A percentile compares a stretch with the other conserved stretches of the same genome.
These are phyloP conservation scores for Xylocopa sonorina DNA, from an alignment of 1,140 invertebrate species.

Conservation along the genomic window DNA sequence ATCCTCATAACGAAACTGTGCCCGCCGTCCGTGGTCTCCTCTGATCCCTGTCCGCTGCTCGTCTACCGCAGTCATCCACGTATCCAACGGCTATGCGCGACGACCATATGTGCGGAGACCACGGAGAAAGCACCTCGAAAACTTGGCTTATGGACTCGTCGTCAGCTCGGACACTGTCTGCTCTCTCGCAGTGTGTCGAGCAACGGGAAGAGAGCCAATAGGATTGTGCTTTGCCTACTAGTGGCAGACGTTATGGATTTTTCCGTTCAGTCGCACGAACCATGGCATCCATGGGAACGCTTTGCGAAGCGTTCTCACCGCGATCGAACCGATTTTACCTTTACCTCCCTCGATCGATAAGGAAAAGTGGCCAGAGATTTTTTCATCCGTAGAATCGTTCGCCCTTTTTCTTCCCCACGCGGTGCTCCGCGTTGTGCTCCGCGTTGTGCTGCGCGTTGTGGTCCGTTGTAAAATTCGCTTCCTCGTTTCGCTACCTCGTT, in stretches of 20 bases:
- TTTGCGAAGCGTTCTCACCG: conserved; percentile 62
- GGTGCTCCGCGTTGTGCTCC: no score
- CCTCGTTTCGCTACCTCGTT: conserved; percentile 10
- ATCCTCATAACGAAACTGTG: conserved; percentile 78
- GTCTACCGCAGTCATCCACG: conserved; percentile 48
- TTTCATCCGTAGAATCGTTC: no score
- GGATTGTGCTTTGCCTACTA: conserved; percentile 75
- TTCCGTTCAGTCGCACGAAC: conserved; percentile 62
- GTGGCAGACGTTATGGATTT: conserved; percentile 75
- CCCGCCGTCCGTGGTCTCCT: conserved; percentile 40
- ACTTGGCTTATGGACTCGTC: conserved; percentile 50
- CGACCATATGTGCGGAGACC: no score
- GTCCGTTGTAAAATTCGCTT: conserved; percentile 19
- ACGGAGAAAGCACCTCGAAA: conserved; percentile 50
- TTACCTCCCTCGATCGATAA: conserved; percentile 1
- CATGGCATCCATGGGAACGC: conserved; percentile 74
- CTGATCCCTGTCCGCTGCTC: conserved; percentile 54
- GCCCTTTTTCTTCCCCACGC: no score
- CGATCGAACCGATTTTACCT: conserved; percentile 65
- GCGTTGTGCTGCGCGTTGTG: no score
- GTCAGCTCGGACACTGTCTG: conserved; percentile 5
- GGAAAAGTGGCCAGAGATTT: not conserved
- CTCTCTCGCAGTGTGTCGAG: conserved; percentile 33
- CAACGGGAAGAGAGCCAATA: conserved; percentile 70
- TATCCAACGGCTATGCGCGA: no score